A percentile compares a stretch with the other conserved stretches of the same genome.
phyloP scores from a whole-genome alignment of 2,797 vertebrate genomes.

The Trachops cirrhosus region DNA sequence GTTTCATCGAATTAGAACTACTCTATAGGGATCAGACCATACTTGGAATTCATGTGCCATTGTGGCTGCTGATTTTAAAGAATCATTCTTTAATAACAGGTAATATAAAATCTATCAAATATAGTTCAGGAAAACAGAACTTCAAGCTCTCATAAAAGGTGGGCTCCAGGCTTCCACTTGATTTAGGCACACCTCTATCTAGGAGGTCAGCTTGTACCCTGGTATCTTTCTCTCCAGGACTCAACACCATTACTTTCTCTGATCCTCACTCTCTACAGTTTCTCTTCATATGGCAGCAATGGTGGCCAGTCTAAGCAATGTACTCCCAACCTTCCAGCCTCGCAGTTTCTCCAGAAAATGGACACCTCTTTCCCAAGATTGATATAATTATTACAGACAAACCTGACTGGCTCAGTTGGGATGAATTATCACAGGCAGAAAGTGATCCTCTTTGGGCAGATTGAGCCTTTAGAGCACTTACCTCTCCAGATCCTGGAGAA shows the following conservation, averaged over 20 bases:
- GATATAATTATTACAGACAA: not conserved
- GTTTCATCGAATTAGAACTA: not conserved
- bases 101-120: not conserved
- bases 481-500: not conserved
- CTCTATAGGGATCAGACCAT: not conserved
- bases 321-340: not conserved
- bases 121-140: not conserved
- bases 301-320: not conserved
- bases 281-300: not conserved
- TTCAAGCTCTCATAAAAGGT: not conserved
- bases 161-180: not conserved
- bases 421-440: not conserved
- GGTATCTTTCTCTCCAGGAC: not conserved
- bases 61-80: not conserved
- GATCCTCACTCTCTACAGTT: not conserved
- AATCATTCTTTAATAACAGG: not conserved
- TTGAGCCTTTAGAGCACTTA: not conserved
- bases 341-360: not conserved
- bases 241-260: not conserved
- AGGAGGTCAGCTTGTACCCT: not conserved
- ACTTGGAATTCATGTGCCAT: not conserved
- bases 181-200: not conserved
- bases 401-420: not conserved
- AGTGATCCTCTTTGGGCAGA: not conserved
- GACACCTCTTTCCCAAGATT: not conserved